A percentile compares a stretch with the other conserved stretches of the same genome.
phyloP scores from a whole-genome alignment of 2,888 invertebrate genomes.

The Scrobipalpa costella region DNA sequence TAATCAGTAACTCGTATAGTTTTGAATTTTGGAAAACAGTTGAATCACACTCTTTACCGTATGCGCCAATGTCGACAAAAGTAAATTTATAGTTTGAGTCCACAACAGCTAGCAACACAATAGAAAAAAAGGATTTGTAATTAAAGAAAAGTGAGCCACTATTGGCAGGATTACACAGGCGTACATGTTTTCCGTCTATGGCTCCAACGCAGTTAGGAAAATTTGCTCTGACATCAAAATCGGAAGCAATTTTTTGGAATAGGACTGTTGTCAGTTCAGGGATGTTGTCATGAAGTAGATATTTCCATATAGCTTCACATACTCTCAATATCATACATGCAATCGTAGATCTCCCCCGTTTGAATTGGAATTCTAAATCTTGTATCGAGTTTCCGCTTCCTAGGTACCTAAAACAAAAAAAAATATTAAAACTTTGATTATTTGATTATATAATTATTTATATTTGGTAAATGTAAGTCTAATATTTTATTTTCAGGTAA shows the following conservation, averaged over 20 bases:
- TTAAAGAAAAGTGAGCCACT: slow-evolving; percentile 28
- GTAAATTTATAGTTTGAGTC: slow-evolving; percentile 29
- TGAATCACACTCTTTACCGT: slow-evolving; percentile 23
- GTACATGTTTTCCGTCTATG: slow-evolving; percentile 27
- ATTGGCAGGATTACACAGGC: slow-evolving; percentile 21
- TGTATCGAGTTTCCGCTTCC: slow-evolving; percentile 39
- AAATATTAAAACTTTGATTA: too few relatives aligned
- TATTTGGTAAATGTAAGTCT: too few relatives aligned
- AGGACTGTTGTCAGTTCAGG: neutral
- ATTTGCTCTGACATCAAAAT: slow-evolving; percentile 26
- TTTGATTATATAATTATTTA: slow-evolving; percentile 17
- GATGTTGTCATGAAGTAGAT: slow-evolving; percentile 18
- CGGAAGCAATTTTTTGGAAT: slow-evolving; percentile 16
- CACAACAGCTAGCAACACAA: slow-evolving; percentile 29
- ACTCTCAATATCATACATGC: slow-evolving; percentile 29
- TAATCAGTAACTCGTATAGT: slow-evolving; percentile 15
- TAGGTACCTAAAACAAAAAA: slow-evolving; percentile 38
- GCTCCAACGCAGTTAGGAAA: slow-evolving; percentile 31
- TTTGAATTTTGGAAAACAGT: slow-evolving; percentile 23
- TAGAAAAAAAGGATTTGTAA: slow-evolving; percentile 30
- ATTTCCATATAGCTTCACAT: slow-evolving; percentile 29
- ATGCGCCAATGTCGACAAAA: slow-evolving; percentile 24
- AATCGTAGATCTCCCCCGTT: slow-evolving; percentile 34
- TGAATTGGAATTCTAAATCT: slow-evolving; percentile 39
- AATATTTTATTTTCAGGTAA: slow-evolving; percentile 39